phyloP scores from a whole-genome alignment of 92 coral and sea anemone species.

The Epizoanthus illoricatus region DNA sequence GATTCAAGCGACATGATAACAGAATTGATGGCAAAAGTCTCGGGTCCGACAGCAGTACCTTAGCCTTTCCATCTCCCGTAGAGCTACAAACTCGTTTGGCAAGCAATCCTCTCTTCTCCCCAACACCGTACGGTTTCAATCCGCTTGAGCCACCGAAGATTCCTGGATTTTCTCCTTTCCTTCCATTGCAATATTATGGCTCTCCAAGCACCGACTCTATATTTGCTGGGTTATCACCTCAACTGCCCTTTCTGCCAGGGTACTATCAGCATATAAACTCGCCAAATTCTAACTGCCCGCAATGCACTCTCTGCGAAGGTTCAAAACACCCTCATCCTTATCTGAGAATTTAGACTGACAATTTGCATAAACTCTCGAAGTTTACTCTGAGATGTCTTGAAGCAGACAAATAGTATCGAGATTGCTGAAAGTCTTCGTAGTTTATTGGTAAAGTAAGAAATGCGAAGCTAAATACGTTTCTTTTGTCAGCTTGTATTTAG shows the following conservation, averaged over 20 bases:
- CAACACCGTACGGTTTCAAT: slow-evolving; percentile 67
- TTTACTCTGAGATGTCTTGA: no score
- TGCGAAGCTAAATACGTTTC: no score
- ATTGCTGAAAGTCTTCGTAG: no score
- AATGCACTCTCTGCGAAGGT: slow-evolving; percentile 83
- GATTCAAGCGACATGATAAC: slow-evolving; percentile 91
- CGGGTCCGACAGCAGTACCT: slow-evolving; percentile 55
- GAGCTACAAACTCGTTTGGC: slow-evolving; percentile 79
- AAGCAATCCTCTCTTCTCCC: slow-evolving; percentile 61
- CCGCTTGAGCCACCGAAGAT: slow-evolving; percentile 87
- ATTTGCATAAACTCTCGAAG: neutral
- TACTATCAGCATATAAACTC: slow-evolving; percentile 86
- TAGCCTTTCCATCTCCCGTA: slow-evolving; percentile 56
- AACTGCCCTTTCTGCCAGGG: slow-evolving; percentile 82
- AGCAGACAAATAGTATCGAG: no score
- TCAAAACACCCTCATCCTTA: slow-evolving; percentile 92
- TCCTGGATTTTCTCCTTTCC: slow-evolving; percentile 79
- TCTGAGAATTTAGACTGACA: slow-evolving; percentile 66
- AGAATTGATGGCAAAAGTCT: slow-evolving; percentile 60
- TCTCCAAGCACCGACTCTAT: slow-evolving; percentile 56
- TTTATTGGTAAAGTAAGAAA: no score
- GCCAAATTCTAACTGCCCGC: slow-evolving; percentile 72
- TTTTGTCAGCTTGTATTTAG: no score
- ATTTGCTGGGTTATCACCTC: slow-evolving; percentile 69
- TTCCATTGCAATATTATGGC: slow-evolving; percentile 80